Conservation (phyloP, 2,888 invertebrate species). For the Zhuqinia jingwanae region DNA sequence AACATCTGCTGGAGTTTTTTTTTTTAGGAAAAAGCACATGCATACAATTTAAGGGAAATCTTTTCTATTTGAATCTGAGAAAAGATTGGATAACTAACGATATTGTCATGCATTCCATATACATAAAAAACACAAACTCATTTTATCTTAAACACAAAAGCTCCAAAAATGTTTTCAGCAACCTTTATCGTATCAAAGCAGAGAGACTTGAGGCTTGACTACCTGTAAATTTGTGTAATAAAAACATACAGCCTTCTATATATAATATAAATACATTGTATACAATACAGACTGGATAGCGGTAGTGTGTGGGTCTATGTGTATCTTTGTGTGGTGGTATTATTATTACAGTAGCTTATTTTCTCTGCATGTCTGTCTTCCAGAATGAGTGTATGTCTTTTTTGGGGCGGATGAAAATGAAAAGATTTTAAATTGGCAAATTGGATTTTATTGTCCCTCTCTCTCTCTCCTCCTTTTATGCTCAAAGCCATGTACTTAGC, state of each 20-base stretch:
- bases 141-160: neutral
- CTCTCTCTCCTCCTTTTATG: conserved; percentile 14
- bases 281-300: too few species aligned
- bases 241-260: neutral
- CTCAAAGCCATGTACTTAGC: conserved; percentile 36
- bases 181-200: neutral
- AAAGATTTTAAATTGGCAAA: conserved; percentile 77
- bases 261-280: neutral
- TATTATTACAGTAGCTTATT: conserved; percentile 25
- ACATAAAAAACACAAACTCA: neutral
- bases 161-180: conserved; percentile 12
- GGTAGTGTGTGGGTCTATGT: neutral
- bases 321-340: neutral
- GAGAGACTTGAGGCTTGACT: too few species aligned
- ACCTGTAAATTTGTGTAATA: conserved; percentile 7
- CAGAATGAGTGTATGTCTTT: conserved; percentile 38
- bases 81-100: neutral
- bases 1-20: neutral
- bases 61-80: conserved; percentile 11
- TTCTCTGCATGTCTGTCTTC: conserved; percentile 16
- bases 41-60: neutral
- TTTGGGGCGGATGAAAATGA: conserved; percentile 65
- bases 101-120: neutral
- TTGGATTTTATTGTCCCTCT: conserved; percentile 76
- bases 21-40: neutral